phyloP scores from a whole-genome alignment of 2,797 vertebrate genomes.

The Columba guinea region DNA sequence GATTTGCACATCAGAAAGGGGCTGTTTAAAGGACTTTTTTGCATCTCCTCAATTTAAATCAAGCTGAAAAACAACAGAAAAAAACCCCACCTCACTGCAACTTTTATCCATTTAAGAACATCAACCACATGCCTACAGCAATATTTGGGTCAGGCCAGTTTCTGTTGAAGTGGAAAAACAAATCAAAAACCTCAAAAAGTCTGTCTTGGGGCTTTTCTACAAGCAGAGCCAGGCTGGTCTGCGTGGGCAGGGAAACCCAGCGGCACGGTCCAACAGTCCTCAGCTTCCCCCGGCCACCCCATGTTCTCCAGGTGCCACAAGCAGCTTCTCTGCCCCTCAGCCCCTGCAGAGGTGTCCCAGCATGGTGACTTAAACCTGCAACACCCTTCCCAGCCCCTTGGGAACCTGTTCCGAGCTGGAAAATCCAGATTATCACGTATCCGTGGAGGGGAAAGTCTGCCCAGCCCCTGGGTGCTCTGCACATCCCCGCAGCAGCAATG shows the following conservation, averaged over 20 bases:
- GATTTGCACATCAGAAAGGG: background rate
- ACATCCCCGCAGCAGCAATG: background rate
- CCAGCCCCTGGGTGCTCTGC: background rate
- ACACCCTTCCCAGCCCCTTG: background rate
- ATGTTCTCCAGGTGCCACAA: background rate
- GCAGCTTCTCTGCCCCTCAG: background rate
- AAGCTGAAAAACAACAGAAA: background rate
- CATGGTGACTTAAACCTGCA: background rate
- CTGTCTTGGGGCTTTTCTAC: background rate
- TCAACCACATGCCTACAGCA: fast-evolving
- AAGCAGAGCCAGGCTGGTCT: background rate
- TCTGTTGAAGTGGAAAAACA: background rate
- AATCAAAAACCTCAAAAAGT: background rate
- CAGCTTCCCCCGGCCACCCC: background rate
- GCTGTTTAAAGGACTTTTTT: background rate
- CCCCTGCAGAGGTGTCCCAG: background rate
- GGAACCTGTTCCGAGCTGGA: constrained; percentile 18
- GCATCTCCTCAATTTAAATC: background rate
- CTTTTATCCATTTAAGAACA: background rate
- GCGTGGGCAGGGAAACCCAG: background rate
- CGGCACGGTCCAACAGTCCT: background rate
- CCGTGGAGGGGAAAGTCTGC: background rate
- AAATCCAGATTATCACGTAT: constrained; percentile 24
- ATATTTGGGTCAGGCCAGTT: background rate
- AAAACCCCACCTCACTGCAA: background rate